Evolutionary conservation across 2,113 vertebrate species (phyloP), one percentile per base, ranked within the genome.

Genomic region (Stegastes partitus): DNA sequence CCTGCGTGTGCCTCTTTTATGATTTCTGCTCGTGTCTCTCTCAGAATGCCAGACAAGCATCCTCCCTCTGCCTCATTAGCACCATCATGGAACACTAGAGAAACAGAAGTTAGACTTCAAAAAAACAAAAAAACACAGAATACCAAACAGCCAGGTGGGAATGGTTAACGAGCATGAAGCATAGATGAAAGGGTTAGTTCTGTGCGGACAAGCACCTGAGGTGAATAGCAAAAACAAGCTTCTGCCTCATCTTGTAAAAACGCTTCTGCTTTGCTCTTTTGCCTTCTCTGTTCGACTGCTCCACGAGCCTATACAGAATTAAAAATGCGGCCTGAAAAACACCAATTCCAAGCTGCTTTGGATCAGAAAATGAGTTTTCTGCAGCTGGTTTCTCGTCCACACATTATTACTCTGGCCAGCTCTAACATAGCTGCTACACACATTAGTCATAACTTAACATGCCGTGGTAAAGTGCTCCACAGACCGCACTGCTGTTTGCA

Each of bases 161-260:
- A 77, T 74, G 72, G 79, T 88, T 94, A 91, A 93, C 67, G 25
- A 91, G 79, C 81, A 77, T 79, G 88, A 87, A 90, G 86, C 86
- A 76, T 26, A 92, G 89, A 94, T 94, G 90, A 93, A 93, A 93
- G 91, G 75, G 76, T 86, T 86, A 77, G 68, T 87, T 50, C 58
- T 71, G 74, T 66, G 74, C 22, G 78, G 75, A 81, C 56, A n/a
- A 77, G 56, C 76, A 87, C 78, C 77, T 78, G 79, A 85, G 74
- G 64, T 71, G 86, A 86, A 87, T 68, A 71, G 39, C 71, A 82
- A 79, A 49, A 77, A 47, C 63, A 57, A 56, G 26, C 42, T 47
- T 34, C 26, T 26, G 45, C 37, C 62, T 68, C 65, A 14, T n/a
- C 31, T 56, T 31, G 31, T 37, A 34, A 25, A 73, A 68, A 59